These are phyloP conservation scores for Stegana nigrithorax DNA, from an alignment of 2,888 invertebrate genomes.

Conservation along the genomic window DNA sequence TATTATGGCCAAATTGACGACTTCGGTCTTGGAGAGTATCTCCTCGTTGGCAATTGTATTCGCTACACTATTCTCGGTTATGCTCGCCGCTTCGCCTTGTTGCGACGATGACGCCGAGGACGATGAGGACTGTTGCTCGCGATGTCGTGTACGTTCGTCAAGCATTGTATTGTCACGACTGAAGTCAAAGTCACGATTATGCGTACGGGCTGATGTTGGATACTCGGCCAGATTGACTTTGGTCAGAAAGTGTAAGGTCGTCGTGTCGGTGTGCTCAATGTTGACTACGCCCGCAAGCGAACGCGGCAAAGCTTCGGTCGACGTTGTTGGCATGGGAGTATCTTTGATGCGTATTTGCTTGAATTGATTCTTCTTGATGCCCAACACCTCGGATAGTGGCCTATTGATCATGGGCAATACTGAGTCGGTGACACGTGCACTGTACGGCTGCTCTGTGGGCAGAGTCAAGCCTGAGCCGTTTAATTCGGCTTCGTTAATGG, in stretches of 20 bases:
- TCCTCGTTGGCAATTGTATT: conserved; percentile 63
- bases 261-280: conserved; percentile 32
- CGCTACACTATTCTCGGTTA: conserved; percentile 39
- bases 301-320: conserved; percentile 49
- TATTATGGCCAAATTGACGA: conserved; percentile 68
- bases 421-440: conserved; percentile 62
- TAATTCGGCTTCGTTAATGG: conserved; percentile 20
- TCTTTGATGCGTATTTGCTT: conserved; percentile 68
- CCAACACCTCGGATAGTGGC: conserved; percentile 68
- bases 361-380: conserved; percentile 69
- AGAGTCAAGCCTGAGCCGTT: no score
- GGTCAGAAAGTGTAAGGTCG: conserved; percentile 56
- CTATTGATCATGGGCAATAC: conserved; percentile 68
- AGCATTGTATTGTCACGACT: conserved; percentile 66
- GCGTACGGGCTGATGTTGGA: conserved; percentile 55
- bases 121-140: conserved; percentile 52
- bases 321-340: conserved; percentile 46
- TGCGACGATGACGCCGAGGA: no score
- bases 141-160: conserved; percentile 61
- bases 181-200: conserved; percentile 65
- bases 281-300: conserved; percentile 27
- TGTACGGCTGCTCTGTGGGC: conserved; percentile 50
- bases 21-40: conserved; percentile 66
- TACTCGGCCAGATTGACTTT: conserved; percentile 66
- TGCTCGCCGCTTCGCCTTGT: conserved; percentile 41